Percentiles rank a stretch among this genome's conserved stretches.
These are phyloP conservation scores for Nebria brevicollis DNA, from an alignment of 2,888 invertebrate genomes.

Conservation along the genomic window DNA sequence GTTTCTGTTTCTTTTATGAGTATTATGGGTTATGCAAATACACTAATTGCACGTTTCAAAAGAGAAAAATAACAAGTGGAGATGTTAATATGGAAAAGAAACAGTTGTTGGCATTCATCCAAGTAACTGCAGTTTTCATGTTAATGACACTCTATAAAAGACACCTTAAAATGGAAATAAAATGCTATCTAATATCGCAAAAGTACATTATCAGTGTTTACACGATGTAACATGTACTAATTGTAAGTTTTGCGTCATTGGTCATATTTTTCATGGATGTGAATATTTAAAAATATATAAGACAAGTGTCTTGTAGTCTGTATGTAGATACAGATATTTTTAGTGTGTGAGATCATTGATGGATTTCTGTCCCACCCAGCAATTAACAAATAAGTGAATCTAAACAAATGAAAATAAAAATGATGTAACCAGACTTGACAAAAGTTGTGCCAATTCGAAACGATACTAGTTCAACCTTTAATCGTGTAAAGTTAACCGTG, in stretches of 20 bases:
- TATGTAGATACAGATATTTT: too few species aligned
- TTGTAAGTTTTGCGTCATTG: not conserved
- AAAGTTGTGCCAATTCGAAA: not conserved
- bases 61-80: not conserved
- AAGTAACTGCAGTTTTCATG: not conserved
- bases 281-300: too few species aligned
- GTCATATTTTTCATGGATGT: too few species aligned
- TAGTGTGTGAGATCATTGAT: too few species aligned
- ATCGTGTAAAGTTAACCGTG: not conserved
- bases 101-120: slow-evolving; percentile 1
- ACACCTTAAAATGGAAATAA: not conserved
- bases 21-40: not conserved
- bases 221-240: not conserved
- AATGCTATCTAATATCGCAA: not conserved
- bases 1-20: not conserved
- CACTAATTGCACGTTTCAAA: not conserved
- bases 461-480: not conserved
- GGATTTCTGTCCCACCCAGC: too few species aligned
- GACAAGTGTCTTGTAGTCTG: too few species aligned
- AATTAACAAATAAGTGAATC: not conserved
- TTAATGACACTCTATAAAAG: not conserved
- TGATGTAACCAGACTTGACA: not conserved
- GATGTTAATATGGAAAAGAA: not conserved
- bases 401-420: not conserved
- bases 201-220: not conserved